Conservation (phyloP, 2,888 invertebrate genomes). For the Chrysina gloriosa region DNA sequence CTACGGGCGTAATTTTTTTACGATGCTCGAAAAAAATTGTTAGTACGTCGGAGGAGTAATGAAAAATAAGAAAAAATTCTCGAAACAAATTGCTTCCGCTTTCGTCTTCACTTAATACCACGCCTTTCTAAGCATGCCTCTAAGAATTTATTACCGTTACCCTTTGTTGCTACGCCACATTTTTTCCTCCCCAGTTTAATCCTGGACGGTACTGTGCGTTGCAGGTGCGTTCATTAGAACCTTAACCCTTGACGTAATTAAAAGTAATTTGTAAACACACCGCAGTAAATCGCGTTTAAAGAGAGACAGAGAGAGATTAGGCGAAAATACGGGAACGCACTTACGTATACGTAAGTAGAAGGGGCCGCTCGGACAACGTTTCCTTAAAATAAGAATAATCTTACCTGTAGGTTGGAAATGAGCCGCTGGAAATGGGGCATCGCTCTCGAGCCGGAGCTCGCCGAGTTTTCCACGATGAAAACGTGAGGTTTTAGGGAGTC, state of each 20-base stretch:
- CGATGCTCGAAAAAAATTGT: background rate
- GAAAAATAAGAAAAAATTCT: slow-evolving; percentile 12
- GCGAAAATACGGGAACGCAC: background rate
- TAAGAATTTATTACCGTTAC: slow-evolving; percentile 22
- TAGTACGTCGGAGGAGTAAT: background rate
- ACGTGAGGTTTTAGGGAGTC: slow-evolving; percentile 59
- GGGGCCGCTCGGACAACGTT: background rate
- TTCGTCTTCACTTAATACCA: slow-evolving; percentile 24
- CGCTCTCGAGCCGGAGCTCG: slow-evolving; percentile 68
- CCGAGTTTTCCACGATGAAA: slow-evolving; percentile 61
- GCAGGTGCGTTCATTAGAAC: slow-evolving; percentile 32
- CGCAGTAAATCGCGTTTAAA: slow-evolving; percentile 8
- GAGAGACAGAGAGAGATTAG: background rate
- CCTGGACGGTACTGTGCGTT: background rate
- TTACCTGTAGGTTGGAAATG: slow-evolving; percentile 80
- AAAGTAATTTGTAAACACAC: slow-evolving; percentile 36
- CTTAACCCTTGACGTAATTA: slow-evolving; percentile 27
- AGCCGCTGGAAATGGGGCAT: slow-evolving; percentile 78
- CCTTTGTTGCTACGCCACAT: slow-evolving; percentile 4
- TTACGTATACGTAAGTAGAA: too few species aligned
- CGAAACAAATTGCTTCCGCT: slow-evolving; percentile 8
- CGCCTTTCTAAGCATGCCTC: background rate
- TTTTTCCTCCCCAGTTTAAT: slow-evolving; percentile 26
- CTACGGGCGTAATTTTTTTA: background rate
- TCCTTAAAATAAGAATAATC: slow-evolving; percentile 54